Evolutionary conservation across 2,888 invertebrate species (phyloP).

Genomic region (Agrochola circellaris): DNA sequence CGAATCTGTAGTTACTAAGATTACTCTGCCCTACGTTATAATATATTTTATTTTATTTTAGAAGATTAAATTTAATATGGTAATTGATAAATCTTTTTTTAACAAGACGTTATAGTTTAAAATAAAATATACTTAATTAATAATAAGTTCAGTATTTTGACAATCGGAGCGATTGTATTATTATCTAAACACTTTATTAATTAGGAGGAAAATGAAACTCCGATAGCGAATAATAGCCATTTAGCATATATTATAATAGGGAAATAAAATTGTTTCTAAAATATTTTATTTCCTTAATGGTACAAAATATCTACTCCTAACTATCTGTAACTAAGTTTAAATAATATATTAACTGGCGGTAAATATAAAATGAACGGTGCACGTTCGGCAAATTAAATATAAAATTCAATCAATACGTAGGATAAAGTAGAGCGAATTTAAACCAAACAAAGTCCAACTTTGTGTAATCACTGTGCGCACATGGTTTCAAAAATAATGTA

Average conservation of each 20-base stretch:
- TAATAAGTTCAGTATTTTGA: neutral
- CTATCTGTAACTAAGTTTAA: neutral
- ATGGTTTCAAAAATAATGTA: neutral
- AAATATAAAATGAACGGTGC: neutral
- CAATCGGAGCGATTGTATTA: neutral
- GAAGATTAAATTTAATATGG: neutral
- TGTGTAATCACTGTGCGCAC: neutral
- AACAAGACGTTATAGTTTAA: neutral
- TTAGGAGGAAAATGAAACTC: constrained; percentile 13
- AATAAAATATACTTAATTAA: neutral
- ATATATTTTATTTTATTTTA: neutral
- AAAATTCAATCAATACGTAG: neutral
- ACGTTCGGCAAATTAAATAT: constrained; percentile 3
- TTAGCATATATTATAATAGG: neutral
- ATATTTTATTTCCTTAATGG: neutral
- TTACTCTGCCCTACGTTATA: neutral
- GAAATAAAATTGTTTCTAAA: constrained; percentile 5
- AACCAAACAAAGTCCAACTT: constrained; percentile 13
- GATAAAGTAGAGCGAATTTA: neutral
- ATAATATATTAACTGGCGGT: neutral
- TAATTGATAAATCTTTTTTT: neutral
- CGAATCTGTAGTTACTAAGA: too few relatives aligned
- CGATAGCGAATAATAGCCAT: neutral
- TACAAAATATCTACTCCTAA: neutral
- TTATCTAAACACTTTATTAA: neutral